These are phyloP conservation scores for Drosophila nasuta DNA, from an alignment of 1,140 invertebrate species.

Conservation along the genomic window DNA sequence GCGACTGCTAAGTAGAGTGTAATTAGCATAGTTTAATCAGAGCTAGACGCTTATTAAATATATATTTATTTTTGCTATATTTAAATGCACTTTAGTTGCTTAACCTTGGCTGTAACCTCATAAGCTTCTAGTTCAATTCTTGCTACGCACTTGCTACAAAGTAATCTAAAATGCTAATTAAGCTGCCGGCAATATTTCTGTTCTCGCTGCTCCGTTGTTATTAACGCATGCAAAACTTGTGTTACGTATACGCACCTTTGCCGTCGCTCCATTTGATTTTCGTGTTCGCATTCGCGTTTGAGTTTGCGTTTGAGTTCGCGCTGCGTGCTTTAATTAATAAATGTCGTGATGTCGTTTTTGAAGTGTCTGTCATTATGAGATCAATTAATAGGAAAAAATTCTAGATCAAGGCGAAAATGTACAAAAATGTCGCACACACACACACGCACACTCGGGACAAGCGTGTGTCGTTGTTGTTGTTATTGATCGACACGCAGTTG, in stretches of 20 bases:
- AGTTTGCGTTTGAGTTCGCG: constrained; percentile 29
- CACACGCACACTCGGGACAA: constrained; percentile 35
- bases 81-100: constrained; percentile 45
- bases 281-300: constrained; percentile 34
- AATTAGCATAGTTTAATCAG: constrained; percentile 59
- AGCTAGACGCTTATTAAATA: constrained; percentile 47
- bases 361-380: constrained; percentile 84
- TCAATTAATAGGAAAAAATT: constrained; percentile 84
- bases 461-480: constrained; percentile 38
- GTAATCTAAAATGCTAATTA: constrained; percentile 83
- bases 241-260: constrained; percentile 62
- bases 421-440: constrained; percentile 77
- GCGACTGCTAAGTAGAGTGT: constrained; percentile 43
- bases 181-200: constrained; percentile 76
- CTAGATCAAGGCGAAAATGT: constrained; percentile 81
- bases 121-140: constrained; percentile 44
- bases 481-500: constrained; percentile 48
- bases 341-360: constrained; percentile 84
- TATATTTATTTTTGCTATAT: constrained; percentile 8
- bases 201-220: constrained; percentile 38
- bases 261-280: constrained; percentile 36
- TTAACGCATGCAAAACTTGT: constrained; percentile 66
- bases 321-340: constrained; percentile 81
- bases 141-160: constrained; percentile 65
- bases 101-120: constrained; percentile 46